phyloP scores from a whole-genome alignment of 2,888 invertebrate species.

The Teinopalpus imperialis region DNA sequence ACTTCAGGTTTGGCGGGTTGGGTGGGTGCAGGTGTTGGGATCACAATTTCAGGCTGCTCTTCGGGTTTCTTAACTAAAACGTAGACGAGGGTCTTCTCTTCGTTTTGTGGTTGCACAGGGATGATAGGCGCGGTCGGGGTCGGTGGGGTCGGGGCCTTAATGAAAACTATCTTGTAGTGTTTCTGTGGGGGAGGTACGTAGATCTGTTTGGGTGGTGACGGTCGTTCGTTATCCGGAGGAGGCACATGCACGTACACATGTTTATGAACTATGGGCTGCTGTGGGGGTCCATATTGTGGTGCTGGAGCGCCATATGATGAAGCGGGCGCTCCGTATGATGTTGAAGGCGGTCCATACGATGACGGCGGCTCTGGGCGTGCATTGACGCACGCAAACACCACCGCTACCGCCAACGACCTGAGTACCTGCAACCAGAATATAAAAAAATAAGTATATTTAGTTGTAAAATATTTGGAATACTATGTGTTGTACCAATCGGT shows the following conservation, averaged over 20 bases:
- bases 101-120: constrained; percentile 89
- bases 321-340: constrained; percentile 61
- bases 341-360: constrained; percentile 82
- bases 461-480: no score
- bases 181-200: constrained; percentile 85
- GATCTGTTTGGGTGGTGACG: constrained; percentile 82
- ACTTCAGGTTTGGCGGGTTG: constrained; percentile 95
- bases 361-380: constrained; percentile 82
- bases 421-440: constrained; percentile 63
- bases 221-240: constrained; percentile 91
- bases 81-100: constrained; percentile 94
- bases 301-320: constrained; percentile 77
- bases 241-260: constrained; percentile 96
- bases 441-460: background rate
- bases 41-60: constrained; percentile 88
- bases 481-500: constrained; percentile 20
- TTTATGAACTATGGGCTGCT: constrained; percentile 91
- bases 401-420: constrained; percentile 67
- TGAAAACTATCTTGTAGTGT: constrained; percentile 93
- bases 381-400: constrained; percentile 62
- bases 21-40: constrained; percentile 91
- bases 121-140: constrained; percentile 83
- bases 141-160: constrained; percentile 86
- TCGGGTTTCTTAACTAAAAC: constrained; percentile 95
- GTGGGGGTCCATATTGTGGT: constrained; percentile 87